Evolutionary conservation across 2,888 invertebrate species (phyloP), one percentile per base, ranked within the genome.

Genomic region (Penaeus monodon): DNA sequence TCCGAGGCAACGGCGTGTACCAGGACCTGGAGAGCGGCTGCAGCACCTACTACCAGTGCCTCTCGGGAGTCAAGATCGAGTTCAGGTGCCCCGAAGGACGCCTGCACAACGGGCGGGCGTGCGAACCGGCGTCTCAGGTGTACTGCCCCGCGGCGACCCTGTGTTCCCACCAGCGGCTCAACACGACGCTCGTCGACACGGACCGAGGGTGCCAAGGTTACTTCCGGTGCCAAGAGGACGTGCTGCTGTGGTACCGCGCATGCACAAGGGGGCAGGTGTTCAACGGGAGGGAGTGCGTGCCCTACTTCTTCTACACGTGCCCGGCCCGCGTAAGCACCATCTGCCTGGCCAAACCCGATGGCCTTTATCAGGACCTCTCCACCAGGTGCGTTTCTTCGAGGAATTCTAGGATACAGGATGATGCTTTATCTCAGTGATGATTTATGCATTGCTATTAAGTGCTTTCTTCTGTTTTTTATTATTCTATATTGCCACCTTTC

Each of bases 1-100:
- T 94, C 1, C 92, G 94, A 70, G 93, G 93, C 2, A 94, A 94
- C 91, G 94, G 94, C 0, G 92, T 93, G 73, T 94, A 94, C 91
- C 93, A 94, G 44, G 94, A 95, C 91, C 93, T 94, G 10, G 94
- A 94, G 2, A 94, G 94, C 91, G 93, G 93, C 83, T 94, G 94
- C 91, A 93, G 93, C 0, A 93, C 94, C 24, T 92, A 92, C 49
- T 92, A 94, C 86, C 92, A 92, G 29, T 94, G 94, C 90, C 91
- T 94, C 74, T 93, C 93, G 29, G 94, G 94, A 8, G 93, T 93
- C 88, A 92, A 92, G 49, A 84, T 86, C 10, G 22, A 12, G 7
- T 85, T 33, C 80, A 70, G 7, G 33, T 91, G 91, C 74, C 90
- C 91, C 3, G 74, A 86, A 29, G 90, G 90, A 12, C 83, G 83